Conservation (phyloP, 2,797 vertebrate species). For the Chromis chromis region DNA sequence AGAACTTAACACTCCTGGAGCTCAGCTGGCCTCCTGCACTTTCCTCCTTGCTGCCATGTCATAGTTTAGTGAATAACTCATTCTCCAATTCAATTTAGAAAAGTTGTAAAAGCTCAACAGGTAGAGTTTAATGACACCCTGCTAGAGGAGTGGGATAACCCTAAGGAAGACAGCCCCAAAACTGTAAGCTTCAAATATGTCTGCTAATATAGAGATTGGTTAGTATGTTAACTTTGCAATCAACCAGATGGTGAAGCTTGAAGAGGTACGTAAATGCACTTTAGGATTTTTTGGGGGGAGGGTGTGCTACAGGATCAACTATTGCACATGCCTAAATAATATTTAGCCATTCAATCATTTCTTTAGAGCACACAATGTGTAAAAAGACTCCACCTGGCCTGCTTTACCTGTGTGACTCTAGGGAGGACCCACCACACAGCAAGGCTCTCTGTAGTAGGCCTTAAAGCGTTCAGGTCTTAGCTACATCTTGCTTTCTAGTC, state of each 20-base stretch:
- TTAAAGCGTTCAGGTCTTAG: conserved; percentile 24
- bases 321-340: conserved; percentile 15
- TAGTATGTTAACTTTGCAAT: conserved; percentile 69
- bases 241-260: conserved; percentile 68
- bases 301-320: conserved; percentile 19
- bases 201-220: conserved; percentile 53
- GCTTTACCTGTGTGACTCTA: conserved; percentile 55
- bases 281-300: conserved; percentile 8
- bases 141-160: conserved; percentile 30
- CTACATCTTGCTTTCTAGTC: conserved; percentile 12
- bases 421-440: conserved; percentile 51
- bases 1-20: conserved; percentile 42
- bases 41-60: conserved; percentile 49
- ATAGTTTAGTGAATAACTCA: conserved; percentile 36
- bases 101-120: conserved; percentile 72
- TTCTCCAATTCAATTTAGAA: conserved; percentile 25
- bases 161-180: conserved; percentile 43
- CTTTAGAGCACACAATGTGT: conserved; percentile 31
- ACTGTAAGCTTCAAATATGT: conserved; percentile 65
- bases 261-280: conserved; percentile 53
- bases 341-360: conserved; percentile 44
- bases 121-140: conserved; percentile 57
- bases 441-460: conserved; percentile 58
- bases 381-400: conserved; percentile 60
- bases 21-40: conserved; percentile 52